Percentiles rank a stretch among this genome's conserved stretches.
phyloP scores from a whole-genome alignment of 2,797 vertebrate genomes.

The Crax fasciolata region DNA sequence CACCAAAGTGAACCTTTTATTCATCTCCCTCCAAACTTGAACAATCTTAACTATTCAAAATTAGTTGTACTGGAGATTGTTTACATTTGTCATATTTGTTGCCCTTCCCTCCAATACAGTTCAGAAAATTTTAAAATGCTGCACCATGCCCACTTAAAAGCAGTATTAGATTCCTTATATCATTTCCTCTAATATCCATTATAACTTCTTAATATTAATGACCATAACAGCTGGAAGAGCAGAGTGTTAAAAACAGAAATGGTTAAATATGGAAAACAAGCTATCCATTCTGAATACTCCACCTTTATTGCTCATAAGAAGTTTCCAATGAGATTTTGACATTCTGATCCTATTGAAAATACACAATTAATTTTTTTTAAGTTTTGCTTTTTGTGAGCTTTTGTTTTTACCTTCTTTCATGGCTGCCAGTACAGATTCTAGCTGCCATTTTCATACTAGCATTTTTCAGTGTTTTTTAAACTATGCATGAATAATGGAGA shows the following conservation, averaged over 20 bases:
- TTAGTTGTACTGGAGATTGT: background rate
- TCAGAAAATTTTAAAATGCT: background rate
- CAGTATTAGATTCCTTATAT: background rate
- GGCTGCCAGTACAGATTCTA: background rate
- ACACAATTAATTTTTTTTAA: background rate
- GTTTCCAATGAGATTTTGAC: background rate
- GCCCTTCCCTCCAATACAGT: background rate
- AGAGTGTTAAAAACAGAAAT: background rate
- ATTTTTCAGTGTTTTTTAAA: background rate
- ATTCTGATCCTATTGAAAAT: background rate
- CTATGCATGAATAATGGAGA: background rate
- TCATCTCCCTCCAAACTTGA: background rate
- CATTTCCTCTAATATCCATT: background rate
- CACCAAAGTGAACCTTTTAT: background rate
- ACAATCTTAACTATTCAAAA: constrained; percentile 1
- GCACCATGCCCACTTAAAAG: background rate
- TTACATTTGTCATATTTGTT: background rate
- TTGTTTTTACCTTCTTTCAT: background rate
- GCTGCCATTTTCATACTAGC: background rate
- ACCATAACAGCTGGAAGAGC: background rate
- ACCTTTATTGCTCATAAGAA: background rate
- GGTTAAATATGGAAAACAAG: background rate
- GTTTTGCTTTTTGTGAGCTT: background rate
- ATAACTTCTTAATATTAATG: background rate
- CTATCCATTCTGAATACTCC: background rate